Percentiles rank a stretch among this genome's conserved stretches.
These are phyloP conservation scores for Carduelis carduelis DNA, from an alignment of 2,797 vertebrate species.

Conservation along the genomic window DNA sequence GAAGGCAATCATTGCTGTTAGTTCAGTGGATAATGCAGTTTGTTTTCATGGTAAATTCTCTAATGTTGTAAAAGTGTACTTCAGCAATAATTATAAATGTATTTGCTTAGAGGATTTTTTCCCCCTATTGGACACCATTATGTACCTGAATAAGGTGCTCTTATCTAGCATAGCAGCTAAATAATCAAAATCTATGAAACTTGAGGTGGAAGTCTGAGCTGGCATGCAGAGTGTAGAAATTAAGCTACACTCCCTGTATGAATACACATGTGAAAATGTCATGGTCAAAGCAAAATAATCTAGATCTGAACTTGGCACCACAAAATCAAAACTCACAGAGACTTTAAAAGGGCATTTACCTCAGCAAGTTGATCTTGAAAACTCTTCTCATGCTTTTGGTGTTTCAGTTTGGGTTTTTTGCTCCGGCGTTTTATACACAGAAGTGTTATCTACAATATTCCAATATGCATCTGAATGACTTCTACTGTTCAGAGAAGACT, in stretches of 20 bases:
- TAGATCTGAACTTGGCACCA: not conserved
- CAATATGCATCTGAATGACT: not conserved
- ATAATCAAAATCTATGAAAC: not conserved
- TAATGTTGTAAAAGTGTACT: not conserved
- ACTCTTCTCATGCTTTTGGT: not conserved
- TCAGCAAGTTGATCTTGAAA: not conserved
- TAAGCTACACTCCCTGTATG: not conserved
- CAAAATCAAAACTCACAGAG: not conserved
- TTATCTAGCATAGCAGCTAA: not conserved
- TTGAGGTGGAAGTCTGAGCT: not conserved
- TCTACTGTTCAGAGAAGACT: not conserved
- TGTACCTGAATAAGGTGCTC: not conserved
- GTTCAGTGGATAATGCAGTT: not conserved
- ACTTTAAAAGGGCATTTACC: not conserved
- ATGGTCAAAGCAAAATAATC: not conserved
- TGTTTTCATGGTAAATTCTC: constrained; percentile 10
- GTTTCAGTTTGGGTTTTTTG: not conserved
- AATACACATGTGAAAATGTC: not conserved
- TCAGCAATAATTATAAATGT: not conserved
- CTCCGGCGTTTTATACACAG: not conserved
- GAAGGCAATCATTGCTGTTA: not conserved
- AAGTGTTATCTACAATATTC: not conserved
- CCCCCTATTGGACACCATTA: not conserved
- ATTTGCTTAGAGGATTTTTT: not conserved
- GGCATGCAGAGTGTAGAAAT: not conserved